Base-by-base conservation (phyloP, 92 coral and sea anemone species). In the Anthopleura xanthogrammica region DNA sequence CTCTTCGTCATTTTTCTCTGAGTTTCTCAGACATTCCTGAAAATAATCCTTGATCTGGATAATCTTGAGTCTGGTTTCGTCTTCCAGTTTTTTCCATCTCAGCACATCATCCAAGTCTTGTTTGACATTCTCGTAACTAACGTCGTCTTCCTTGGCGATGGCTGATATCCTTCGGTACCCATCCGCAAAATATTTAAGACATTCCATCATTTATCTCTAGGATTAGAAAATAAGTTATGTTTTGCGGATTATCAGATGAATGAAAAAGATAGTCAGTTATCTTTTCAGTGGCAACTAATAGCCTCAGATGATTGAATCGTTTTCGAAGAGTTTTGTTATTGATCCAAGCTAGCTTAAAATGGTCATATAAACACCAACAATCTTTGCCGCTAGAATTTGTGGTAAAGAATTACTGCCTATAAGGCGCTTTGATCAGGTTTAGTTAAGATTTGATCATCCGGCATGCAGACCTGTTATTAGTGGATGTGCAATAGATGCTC, bases 101-200 rank as follows among this genome's bases (percentile, higher is more conserved):
- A 13, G 1, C 4, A 75, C 54, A 19, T 75, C 43, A 41, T 75
- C 24, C 4, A 75, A n/a, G 2, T 75, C 58, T 43, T 75, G 22
- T 75, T 75, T 75, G 13, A 75, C 79, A 16, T 46, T n/a, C 23
- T 75, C 55, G 16, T 75, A 75, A 42, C 52, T 75, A 9, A 14
- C 55, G 43, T 48, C 20, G 54, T 75, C 79, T 75, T 75, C 56
- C 14, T 48, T 75, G 54, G 22, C 3, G 60, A 20, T 41, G 29
- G 1, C 11, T 20, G 50, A 4, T 43, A 75, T 52, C 8, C 22
- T 14, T 16, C 24, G 29, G 24, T 77, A 77, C 29, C 62, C 60
- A 9, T 22, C n/a, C 40, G 46, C 2, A n/a, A 77, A 52, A 14
- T 22, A 52, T 46, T 23, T 20, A n/a, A 50, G 65, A 24, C 14